phyloP scores from a whole-genome alignment of 2,113 vertebrate genomes.

The Calonectris borealis region DNA sequence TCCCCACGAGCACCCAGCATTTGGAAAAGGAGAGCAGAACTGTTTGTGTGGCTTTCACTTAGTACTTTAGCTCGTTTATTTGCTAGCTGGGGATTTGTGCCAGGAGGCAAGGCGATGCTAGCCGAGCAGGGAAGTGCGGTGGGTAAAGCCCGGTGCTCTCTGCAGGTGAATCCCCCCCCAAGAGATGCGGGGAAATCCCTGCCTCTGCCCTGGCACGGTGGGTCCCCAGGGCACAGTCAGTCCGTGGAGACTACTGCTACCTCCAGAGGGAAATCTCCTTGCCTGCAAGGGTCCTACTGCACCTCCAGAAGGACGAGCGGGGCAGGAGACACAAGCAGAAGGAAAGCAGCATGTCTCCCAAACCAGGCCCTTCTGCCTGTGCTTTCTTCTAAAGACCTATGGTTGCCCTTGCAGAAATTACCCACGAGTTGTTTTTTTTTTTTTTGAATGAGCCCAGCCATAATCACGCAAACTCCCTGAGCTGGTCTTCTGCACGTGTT shows the following conservation, averaged over 20 bases:
- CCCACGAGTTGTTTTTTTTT: background rate
- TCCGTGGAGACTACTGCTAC: background rate
- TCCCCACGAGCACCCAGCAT: rapidly evolving
- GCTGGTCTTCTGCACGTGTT: rapidly evolving
- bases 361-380: background rate
- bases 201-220: background rate
- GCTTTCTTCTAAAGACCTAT: background rate
- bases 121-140: rapidly evolving
- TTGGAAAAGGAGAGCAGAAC: background rate
- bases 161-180: too few relatives aligned
- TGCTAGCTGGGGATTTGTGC: too few relatives aligned
- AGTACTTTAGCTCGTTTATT: background rate
- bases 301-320: rapidly evolving
- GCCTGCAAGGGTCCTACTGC: background rate
- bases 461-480: background rate
- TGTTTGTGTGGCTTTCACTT: background rate
- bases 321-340: background rate
- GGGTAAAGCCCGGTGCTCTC: background rate
- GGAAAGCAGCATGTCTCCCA: background rate
- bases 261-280: background rate
- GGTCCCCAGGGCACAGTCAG: background rate
- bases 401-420: background rate
- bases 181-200: background rate
- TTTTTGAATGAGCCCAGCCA: background rate
- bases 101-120: background rate